Evolutionary conservation across 2,888 invertebrate genomes (phyloP).

Genomic region (Noctua comes): DNA sequence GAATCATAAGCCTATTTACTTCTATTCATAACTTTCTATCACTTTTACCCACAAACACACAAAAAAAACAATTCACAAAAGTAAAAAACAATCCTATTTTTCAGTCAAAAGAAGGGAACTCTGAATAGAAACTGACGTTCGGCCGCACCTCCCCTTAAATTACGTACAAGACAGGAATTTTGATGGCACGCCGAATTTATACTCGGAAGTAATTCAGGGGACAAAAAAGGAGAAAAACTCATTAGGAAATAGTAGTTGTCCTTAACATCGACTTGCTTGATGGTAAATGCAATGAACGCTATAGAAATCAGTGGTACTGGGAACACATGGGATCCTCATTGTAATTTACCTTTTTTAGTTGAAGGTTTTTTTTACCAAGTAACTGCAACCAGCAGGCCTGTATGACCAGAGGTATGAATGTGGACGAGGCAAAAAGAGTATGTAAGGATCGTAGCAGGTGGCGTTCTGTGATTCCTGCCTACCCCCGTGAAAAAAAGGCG

Average conservation of each 20-base stretch:
- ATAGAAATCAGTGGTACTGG: background rate
- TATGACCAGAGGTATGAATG: no score
- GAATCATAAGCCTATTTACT: background rate
- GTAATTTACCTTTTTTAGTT: background rate
- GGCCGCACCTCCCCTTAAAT: conserved; percentile 64
- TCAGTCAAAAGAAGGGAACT: conserved; percentile 45
- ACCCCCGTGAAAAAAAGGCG: no score
- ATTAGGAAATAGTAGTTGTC: conserved; percentile 65
- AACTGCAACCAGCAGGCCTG: no score
- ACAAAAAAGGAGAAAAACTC: conserved; percentile 58
- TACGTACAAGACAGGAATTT: conserved; percentile 75
- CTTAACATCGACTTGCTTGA: conserved; percentile 44
- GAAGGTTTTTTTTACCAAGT: no score
- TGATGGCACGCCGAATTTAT: conserved; percentile 65
- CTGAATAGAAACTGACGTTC: conserved; percentile 66
- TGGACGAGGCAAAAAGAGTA: no score
- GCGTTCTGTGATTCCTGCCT: no score
- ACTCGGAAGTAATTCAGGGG: conserved; percentile 47
- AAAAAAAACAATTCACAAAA: background rate
- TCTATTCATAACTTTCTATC: background rate
- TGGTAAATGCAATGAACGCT: conserved; percentile 57
- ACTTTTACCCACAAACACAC: background rate
- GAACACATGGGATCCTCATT: background rate
- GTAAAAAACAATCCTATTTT: conserved; percentile 25
- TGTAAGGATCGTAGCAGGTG: no score